These are phyloP conservation scores for Proisotoma minuta DNA, from an alignment of 2,888 invertebrate species.

Conservation along the genomic window DNA sequence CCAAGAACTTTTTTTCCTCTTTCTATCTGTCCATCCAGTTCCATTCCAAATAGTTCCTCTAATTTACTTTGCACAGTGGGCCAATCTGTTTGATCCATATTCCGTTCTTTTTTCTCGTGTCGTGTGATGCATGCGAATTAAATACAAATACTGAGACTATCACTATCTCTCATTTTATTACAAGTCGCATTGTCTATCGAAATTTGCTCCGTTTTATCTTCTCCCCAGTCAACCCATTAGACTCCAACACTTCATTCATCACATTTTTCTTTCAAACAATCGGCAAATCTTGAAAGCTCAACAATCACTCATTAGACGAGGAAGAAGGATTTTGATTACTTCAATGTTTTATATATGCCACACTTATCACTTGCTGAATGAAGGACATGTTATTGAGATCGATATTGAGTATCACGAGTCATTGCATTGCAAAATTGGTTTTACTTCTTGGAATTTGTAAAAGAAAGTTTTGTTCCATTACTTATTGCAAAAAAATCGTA, in stretches of 20 bases:
- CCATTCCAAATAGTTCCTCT: too few relatives aligned
- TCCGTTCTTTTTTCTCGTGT: neutral
- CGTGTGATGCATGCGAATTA: neutral
- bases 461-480: too few relatives aligned
- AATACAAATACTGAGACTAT: neutral
- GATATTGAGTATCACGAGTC: too few relatives aligned
- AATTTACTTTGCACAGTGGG: too few relatives aligned
- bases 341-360: neutral
- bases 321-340: neutral
- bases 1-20: too few relatives aligned
- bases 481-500: too few relatives aligned
- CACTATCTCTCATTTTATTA: neutral
- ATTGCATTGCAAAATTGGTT: too few relatives aligned
- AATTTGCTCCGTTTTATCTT: neutral
- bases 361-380: too few relatives aligned
- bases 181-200: neutral
- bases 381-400: too few relatives aligned
- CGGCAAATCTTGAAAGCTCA: neutral
- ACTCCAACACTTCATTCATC: neutral
- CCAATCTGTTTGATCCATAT: conserved; percentile 1
- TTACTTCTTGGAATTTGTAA: too few relatives aligned
- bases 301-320: conserved; percentile 1
- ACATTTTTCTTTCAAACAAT: neutral
- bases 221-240: neutral
- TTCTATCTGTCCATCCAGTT: neutral